Conservation (phyloP, 2,113 vertebrate genomes). For the Candoia aspera region DNA sequence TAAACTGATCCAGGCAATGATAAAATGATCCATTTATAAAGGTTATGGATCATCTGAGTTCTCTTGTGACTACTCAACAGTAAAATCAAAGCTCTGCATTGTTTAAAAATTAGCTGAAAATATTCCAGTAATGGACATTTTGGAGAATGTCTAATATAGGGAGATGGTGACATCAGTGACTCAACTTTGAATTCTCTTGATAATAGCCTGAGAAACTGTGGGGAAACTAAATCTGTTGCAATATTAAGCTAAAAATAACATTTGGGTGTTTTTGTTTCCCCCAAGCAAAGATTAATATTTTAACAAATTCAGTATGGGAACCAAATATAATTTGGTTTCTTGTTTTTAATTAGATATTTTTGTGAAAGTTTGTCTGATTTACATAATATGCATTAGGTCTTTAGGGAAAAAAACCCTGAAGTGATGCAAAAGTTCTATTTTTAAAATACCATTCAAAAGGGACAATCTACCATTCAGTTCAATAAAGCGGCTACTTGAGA, state of each 20-base stretch:
- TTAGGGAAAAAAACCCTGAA: conserved; percentile 13
- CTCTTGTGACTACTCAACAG: conserved; percentile 50
- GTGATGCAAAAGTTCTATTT: not conserved
- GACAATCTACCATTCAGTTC: not conserved
- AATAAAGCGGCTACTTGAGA: not conserved
- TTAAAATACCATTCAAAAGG: not conserved
- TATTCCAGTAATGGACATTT: conserved; percentile 8
- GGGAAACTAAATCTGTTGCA: conserved; percentile 6
- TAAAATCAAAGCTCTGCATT: conserved; percentile 55
- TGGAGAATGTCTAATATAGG: not conserved
- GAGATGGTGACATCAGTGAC: not conserved
- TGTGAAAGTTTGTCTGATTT: conserved; percentile 11
- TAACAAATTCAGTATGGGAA: conserved; percentile 31
- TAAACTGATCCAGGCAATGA: conserved; percentile 58
- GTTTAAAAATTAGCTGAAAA: conserved; percentile 60
- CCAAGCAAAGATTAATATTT: not conserved
- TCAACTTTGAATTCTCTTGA: not conserved
- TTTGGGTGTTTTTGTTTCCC: not conserved
- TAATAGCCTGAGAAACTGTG: conserved; percentile 21
- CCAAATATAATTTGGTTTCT: not conserved
- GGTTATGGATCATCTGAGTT: conserved; percentile 51
- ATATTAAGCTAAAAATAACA: conserved; percentile 41
- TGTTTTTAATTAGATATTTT: conserved; percentile 31
- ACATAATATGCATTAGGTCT: conserved; percentile 30
- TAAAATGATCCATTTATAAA: conserved; percentile 63